Base-by-base conservation (phyloP, 2,888 invertebrate genomes). In the Hypselothyrea guttata region DNA sequence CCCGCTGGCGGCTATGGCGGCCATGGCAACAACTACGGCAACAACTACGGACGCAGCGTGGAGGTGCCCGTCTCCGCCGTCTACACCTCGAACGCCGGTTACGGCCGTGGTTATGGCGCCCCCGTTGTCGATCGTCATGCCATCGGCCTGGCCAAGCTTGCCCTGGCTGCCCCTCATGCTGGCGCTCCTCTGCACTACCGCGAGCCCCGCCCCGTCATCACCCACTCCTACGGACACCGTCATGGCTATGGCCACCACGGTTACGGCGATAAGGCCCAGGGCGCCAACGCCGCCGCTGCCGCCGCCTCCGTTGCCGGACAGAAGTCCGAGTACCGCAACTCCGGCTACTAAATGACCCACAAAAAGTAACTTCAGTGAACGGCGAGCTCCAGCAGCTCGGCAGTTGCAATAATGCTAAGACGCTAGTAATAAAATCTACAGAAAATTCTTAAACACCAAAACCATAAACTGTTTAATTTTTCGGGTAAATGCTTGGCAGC, bases 281-380 rank as follows among this genome's bases (percentile, higher is more conserved):
- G 65, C 12, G 69, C 66, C 4, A 72, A 74, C 0, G 86, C 85
- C 7, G 87, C 87, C 1, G 87, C 79, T 48, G 87, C 87, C 15
- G 67, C 77, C 49, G 71, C 81, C 48, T 72, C 83, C 34, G 72
- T 87, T 13, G 18, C 52, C 11, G 71, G 52, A 55, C 11, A 41
- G 51, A 53, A 54, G 37, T 11, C n/a, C 35, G 40, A 42, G 38
- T 51, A 65, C 47, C 27, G 8, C 11, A 67, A 28, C 27, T 13
- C 51, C 41, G 45, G 47, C 44, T 67, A 70, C 33, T 71, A 71
- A 71, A 22, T 27, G 16, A 46, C 34, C 34, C 48, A 54, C 2
- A 34, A 11, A 34, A 12, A 22, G 15, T 12, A 33, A 47, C 15
- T 37, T 61, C 67, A 66, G 71, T 71, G 62, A 71, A 45, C 13